Percentiles rank a stretch among this genome's conserved stretches.
These are phyloP conservation scores for Corapipo altera DNA, from an alignment of 2,113 vertebrate genomes.

Conservation along the genomic window DNA sequence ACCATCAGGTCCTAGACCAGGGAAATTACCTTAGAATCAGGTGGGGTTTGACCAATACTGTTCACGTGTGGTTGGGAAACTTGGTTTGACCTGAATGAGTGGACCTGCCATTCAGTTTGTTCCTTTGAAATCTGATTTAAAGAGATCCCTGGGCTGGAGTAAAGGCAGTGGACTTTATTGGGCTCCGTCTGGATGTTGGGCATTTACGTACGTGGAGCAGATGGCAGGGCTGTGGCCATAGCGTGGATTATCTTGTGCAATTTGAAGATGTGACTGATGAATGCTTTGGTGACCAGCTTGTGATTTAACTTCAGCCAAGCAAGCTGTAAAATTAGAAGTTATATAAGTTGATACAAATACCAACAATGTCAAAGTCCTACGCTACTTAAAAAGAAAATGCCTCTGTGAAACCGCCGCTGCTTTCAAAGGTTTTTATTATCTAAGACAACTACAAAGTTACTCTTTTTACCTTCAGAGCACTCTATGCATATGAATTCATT, in stretches of 20 bases:
- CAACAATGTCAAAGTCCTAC: background rate
- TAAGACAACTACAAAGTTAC: conserved; percentile 1
- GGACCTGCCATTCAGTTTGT: background rate
- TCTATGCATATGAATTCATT: conserved; percentile 1
- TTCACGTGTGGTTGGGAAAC: background rate
- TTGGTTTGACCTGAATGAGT: background rate
- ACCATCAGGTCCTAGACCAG: background rate
- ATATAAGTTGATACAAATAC: background rate
- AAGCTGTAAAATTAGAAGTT: background rate
- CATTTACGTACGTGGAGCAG: background rate
- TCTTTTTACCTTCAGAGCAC: conserved; percentile 23
- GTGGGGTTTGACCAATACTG: background rate
- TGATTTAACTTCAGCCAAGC: background rate
- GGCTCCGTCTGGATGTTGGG: background rate
- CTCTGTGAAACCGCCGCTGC: background rate
- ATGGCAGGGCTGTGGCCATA: background rate
- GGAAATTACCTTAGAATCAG: background rate
- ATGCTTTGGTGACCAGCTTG: background rate
- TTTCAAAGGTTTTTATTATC: conserved; percentile 24
- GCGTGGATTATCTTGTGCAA: background rate
- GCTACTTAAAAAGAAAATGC: background rate
- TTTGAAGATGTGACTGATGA: background rate
- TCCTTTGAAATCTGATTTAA: background rate
- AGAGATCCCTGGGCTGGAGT: background rate
- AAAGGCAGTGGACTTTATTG: background rate